phyloP scores from a whole-genome alignment of 2,888 invertebrate genomes.

The Xestia sexstrigata region DNA sequence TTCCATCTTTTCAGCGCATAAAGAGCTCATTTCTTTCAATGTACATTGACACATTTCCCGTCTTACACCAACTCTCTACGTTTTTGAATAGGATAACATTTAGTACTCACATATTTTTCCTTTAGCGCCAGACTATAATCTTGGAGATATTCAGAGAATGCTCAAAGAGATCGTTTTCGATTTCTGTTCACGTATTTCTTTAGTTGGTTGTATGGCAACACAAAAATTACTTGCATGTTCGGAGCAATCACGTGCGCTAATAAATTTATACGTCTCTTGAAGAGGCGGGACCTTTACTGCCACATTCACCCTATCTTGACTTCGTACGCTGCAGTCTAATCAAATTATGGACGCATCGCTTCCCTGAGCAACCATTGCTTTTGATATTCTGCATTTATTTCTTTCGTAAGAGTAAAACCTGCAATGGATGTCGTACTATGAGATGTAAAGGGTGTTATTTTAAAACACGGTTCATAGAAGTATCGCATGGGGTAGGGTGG shows the following conservation, averaged over 20 bases:
- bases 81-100: conserved; percentile 51
- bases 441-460: conserved; percentile 7
- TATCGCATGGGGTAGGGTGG: conserved; percentile 20
- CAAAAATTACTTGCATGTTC: conserved; percentile 63
- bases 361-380: conserved; percentile 30
- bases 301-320: conserved; percentile 53
- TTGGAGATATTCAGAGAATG: conserved; percentile 44
- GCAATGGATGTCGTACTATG: conserved; percentile 23
- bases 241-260: conserved; percentile 58
- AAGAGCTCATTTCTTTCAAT: conserved; percentile 38
- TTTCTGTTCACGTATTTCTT: conserved; percentile 62
- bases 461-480: conserved; percentile 22
- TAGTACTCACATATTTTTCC: conserved; percentile 51
- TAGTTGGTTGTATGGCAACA: conserved; percentile 50
- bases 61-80: conserved; percentile 13
- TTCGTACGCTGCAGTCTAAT: conserved; percentile 20
- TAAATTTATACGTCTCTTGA: conserved; percentile 65
- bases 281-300: conserved; percentile 58
- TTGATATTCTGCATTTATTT: not conserved
- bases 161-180: conserved; percentile 50
- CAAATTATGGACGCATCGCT: conserved; percentile 21
- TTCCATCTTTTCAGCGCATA: conserved; percentile 31
- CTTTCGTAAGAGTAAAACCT: not conserved
- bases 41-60: conserved; percentile 45
- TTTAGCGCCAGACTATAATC: conserved; percentile 54